Evolutionary conservation across 2,113 vertebrate genomes (phyloP), one percentile per base, ranked within the genome.

Genomic region (Caranx ignobilis): DNA sequence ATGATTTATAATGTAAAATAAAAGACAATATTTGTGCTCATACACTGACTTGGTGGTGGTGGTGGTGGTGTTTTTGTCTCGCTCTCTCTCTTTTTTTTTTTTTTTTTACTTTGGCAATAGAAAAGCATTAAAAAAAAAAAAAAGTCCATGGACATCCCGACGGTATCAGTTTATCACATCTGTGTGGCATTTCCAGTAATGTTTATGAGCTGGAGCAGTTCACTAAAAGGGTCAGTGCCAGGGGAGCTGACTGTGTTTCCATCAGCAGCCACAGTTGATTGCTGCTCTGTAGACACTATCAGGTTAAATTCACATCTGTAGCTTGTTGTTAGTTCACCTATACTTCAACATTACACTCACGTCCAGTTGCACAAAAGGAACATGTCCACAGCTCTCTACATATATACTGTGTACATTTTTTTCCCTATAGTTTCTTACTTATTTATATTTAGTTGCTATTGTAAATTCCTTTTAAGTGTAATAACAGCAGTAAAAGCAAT

Each of bases 111-210:
- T 56, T 48, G 48, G 12, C 15, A 16, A n/a, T 31, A 37, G 37
- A 65, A 70, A 71, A 34, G 5, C 1, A 39, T 1, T 4, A 21
- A 2, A 62, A 26, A 26, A 26, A 26, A 26, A 26, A 26, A 26
- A 26, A 34, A 50, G 31, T 56, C 26, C 13, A 26, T 0, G 1
- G 35, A 18, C 5, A 11, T 47, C 32, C 41, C 3, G 2, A 5
- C 52, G 52, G 54, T 50, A 31, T 86, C 69, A 52, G 11, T 45
- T 35, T 4, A 73, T 64, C 43, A 11, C 31, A 32, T 6, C n/a
- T 70, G 35, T 57, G 64, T 71, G 60, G 26, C 48, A 56, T 84
- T 82, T 77, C 60, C 55, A 61, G 75, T 37, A 55, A 77, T 60
- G 52, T 75, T 78, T 68, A 45, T 64, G 47, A 18, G 5, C 39